phyloP scores from a whole-genome alignment of 2,888 invertebrate species.

The Nebria brevicollis region DNA sequence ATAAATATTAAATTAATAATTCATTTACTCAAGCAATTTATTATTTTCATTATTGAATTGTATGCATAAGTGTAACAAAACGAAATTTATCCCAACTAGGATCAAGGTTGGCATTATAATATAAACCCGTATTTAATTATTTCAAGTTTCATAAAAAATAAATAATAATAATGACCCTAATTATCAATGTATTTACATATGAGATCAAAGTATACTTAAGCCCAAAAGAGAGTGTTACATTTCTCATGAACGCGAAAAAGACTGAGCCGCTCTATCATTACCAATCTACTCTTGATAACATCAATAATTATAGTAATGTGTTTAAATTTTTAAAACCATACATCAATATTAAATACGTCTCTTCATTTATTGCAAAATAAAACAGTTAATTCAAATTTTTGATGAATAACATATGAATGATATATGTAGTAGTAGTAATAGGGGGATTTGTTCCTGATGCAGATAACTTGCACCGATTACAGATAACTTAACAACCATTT shows the following conservation, averaged over 20 bases:
- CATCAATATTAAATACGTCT: too few species aligned
- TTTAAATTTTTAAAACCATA: conserved; percentile 23
- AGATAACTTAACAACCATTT: not conserved
- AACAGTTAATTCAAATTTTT: too few species aligned
- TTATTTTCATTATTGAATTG: not conserved
- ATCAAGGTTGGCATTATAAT: too few species aligned
- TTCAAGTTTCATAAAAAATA: too few species aligned
- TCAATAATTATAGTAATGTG: conserved; percentile 31
- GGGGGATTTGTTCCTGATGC: not conserved
- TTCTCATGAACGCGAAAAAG: conserved; percentile 7
- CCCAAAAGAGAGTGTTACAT: not conserved
- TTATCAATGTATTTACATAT: not conserved
- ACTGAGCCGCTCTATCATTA: conserved; percentile 28
- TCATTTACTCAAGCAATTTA: not conserved
- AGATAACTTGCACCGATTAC: not conserved
- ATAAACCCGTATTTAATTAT: too few species aligned
- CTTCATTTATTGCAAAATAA: too few species aligned
- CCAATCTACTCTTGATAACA: conserved; percentile 24
- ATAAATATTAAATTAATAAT: conserved; percentile 16
- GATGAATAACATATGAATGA: too few species aligned
- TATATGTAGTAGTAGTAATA: too few species aligned
- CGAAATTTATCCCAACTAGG: too few species aligned
- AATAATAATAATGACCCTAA: too few species aligned
- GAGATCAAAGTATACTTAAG: not conserved
- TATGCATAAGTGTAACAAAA: not conserved